phyloP scores from a whole-genome alignment of 2,797 vertebrate genomes.

The Cercopithecus petaurista region DNA sequence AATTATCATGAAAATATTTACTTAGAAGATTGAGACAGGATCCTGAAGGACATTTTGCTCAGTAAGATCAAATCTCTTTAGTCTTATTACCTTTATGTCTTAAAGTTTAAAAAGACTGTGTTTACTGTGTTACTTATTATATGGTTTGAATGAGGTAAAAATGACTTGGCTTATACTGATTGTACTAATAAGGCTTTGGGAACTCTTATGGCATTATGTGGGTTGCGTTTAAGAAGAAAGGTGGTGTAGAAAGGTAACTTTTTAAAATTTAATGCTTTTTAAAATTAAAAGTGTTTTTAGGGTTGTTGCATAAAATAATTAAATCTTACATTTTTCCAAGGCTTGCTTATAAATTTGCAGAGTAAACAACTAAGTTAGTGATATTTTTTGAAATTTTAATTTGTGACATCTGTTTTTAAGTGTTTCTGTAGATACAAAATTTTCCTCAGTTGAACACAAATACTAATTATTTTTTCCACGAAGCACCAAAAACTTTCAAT shows the following conservation, averaged over 20 bases:
- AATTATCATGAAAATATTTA: not conserved
- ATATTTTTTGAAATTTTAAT: conserved; percentile 46
- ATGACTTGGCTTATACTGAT: not conserved
- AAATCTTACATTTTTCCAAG: not conserved
- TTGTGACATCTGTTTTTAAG: not conserved
- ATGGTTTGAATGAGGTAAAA: not conserved
- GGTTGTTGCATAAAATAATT: not conserved
- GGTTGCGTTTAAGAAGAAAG: not conserved
- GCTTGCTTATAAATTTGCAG: not conserved
- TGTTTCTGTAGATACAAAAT: not conserved
- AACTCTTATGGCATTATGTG: not conserved
- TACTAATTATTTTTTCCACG: conserved; percentile 27
- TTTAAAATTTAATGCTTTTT: not conserved
- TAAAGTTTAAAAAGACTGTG: not conserved
- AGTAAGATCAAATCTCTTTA: not conserved
- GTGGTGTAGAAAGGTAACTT: not conserved
- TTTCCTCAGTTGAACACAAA: conserved; percentile 9
- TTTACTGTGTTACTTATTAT: not conserved
- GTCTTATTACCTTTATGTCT: not conserved
- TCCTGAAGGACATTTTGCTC: not conserved
- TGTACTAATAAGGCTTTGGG: not conserved
- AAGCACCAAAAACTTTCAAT: conserved; percentile 4
- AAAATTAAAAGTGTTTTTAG: not conserved
- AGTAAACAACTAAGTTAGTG: not conserved
- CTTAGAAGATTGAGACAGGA: not conserved